A percentile compares a stretch with the other conserved stretches of the same genome.
Evolutionary conservation across 2,113 vertebrate species (phyloP).

Genomic region (Synchiropus splendidus): DNA sequence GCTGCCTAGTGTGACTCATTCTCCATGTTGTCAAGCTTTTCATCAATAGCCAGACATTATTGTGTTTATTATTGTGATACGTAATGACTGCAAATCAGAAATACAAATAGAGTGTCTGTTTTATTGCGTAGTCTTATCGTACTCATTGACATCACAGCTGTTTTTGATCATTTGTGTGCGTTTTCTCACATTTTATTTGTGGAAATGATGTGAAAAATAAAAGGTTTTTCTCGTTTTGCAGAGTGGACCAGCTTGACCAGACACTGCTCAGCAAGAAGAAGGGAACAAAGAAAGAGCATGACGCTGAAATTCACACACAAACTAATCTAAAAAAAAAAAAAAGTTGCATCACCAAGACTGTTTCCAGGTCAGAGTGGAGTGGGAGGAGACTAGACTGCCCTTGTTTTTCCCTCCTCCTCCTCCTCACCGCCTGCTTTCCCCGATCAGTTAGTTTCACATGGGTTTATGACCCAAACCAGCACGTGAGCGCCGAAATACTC

Average conservation of each 20-base stretch:
- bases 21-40: too few species aligned
- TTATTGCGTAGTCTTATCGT: too few species aligned
- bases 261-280: conserved; percentile 36
- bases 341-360: conserved; percentile 37
- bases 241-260: conserved; percentile 4
- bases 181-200: too few species aligned
- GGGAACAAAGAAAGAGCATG: neutral
- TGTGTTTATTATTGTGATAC: too few species aligned
- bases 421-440: conserved; percentile 10
- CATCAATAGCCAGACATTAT: too few species aligned
- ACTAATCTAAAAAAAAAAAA: conserved; percentile 30
- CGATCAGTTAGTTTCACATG: neutral
- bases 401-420: neutral
- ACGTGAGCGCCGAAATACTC: neutral
- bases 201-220: too few species aligned
- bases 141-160: too few species aligned
- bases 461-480: too few species aligned
- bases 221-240: neutral
- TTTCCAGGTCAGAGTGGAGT: conserved; percentile 62
- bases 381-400: conserved; percentile 47
- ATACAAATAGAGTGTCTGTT: too few species aligned
- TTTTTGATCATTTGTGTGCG: too few species aligned
- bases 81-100: too few species aligned
- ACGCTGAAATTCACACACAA: conserved; percentile 5
- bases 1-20: too few species aligned